phyloP scores from a whole-genome alignment of 2,888 invertebrate species.

The Sminthurides aquaticus region DNA sequence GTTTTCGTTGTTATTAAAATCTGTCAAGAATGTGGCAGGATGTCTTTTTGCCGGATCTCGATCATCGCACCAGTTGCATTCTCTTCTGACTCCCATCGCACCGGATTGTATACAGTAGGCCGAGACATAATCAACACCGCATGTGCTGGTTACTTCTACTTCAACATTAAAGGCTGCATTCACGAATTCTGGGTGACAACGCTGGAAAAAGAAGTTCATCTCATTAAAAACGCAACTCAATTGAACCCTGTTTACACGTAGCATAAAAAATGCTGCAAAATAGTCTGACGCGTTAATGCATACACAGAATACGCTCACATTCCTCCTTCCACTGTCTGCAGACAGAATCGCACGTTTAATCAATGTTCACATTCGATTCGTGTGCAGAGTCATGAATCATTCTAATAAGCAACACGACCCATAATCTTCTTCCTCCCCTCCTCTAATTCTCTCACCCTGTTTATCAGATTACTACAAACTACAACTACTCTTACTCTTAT shows the following conservation, averaged over 20 bases:
- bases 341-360: no score
- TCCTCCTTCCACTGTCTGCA: no score
- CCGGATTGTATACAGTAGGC: constrained; percentile 91
- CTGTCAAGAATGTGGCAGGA: constrained; percentile 72
- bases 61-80: constrained; percentile 68
- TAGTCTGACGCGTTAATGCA: background rate
- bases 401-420: no score
- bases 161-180: constrained; percentile 86
- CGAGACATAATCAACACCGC: constrained; percentile 70
- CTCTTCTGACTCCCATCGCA: constrained; percentile 58
- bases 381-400: no score
- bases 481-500: no score
- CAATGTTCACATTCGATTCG: no score
- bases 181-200: constrained; percentile 92
- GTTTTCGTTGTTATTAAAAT: constrained; percentile 80
- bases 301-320: no score
- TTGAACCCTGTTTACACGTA: constrained; percentile 1
- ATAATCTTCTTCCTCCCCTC: no score
- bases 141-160: constrained; percentile 93
- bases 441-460: no score
- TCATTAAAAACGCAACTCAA: background rate
- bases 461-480: no score
- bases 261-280: constrained; percentile 2
- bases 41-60: constrained; percentile 57
- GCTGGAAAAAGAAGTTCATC: constrained; percentile 52